Conservation (phyloP, 2,888 invertebrate species). For the Troglohyphantes excavatus region DNA sequence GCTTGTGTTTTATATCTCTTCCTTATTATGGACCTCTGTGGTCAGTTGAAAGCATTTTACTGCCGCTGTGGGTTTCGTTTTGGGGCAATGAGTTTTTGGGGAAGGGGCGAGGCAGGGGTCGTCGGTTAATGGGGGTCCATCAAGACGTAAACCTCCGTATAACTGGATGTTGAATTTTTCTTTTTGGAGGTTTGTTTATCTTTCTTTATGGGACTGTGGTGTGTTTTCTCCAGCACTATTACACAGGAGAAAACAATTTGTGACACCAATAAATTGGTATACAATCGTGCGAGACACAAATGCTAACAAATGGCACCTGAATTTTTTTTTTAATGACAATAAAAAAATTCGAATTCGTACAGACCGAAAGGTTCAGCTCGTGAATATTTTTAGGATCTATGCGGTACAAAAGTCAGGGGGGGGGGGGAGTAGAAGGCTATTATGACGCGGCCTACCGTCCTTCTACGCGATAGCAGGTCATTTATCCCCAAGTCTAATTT, state of each 20-base stretch:
- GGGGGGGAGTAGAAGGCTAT: too few relatives aligned
- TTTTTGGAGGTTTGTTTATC: neutral
- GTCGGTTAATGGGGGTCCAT: slow-evolving; percentile 1
- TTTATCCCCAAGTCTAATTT: too few relatives aligned
- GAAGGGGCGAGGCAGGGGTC: neutral
- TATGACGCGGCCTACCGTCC: too few relatives aligned
- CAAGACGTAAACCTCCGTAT: neutral
- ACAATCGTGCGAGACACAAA: too few relatives aligned
- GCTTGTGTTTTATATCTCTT: neutral
- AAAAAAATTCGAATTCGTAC: too few relatives aligned
- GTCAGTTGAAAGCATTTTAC: slow-evolving; percentile 67
- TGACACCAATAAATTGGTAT: neutral
- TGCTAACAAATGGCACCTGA: too few relatives aligned
- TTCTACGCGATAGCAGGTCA: too few relatives aligned
- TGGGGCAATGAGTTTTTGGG: neutral
- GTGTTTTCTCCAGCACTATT: too few relatives aligned
- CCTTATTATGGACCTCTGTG: slow-evolving; percentile 41
- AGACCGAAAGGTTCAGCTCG: too few relatives aligned
- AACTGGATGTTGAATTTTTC: neutral
- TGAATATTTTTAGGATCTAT: too few relatives aligned
- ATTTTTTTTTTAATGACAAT: too few relatives aligned
- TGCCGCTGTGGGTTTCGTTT: slow-evolving; percentile 24
- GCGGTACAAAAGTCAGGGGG: too few relatives aligned
- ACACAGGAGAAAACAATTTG: neutral
- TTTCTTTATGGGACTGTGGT: neutral